Evolutionary conservation across 2,888 invertebrate species (phyloP).

Genomic region (Mimumesa dahlbomi): DNA sequence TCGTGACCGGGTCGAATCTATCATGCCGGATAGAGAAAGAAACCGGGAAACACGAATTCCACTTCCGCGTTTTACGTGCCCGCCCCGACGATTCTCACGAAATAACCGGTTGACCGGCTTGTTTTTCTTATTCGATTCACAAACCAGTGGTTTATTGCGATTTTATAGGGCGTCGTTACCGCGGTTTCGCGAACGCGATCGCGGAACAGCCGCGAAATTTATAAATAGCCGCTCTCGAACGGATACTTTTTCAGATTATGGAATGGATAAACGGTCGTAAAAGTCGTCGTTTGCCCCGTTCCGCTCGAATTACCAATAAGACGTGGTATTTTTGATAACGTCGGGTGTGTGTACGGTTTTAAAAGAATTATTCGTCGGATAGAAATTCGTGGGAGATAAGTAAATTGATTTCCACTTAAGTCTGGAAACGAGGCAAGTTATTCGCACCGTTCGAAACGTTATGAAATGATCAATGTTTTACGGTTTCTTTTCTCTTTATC

Average conservation of each 20-base stretch:
- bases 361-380: too few species aligned
- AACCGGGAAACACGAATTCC: slow-evolving; percentile 9
- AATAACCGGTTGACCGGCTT: slow-evolving; percentile 16
- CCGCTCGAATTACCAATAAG: too few species aligned
- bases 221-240: background rate
- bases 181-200: background rate
- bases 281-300: background rate
- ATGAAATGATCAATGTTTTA: too few species aligned
- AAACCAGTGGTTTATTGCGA: slow-evolving; percentile 6
- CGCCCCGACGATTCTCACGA: background rate
- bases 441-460: too few species aligned
- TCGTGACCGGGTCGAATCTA: slow-evolving; percentile 9
- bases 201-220: background rate
- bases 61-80: slow-evolving; percentile 6
- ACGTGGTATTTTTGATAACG: too few species aligned
- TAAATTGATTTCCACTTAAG: too few species aligned
- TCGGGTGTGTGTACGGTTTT: too few species aligned
- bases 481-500: too few species aligned
- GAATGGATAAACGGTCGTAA: background rate
- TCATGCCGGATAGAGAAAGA: slow-evolving; percentile 2
- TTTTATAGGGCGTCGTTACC: slow-evolving; percentile 9
- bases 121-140: slow-evolving; percentile 3
- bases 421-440: too few species aligned
- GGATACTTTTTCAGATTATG: background rate
- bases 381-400: too few species aligned